Conservation (phyloP, 2,113 vertebrate species). For the Prietella phreatophila region DNA sequence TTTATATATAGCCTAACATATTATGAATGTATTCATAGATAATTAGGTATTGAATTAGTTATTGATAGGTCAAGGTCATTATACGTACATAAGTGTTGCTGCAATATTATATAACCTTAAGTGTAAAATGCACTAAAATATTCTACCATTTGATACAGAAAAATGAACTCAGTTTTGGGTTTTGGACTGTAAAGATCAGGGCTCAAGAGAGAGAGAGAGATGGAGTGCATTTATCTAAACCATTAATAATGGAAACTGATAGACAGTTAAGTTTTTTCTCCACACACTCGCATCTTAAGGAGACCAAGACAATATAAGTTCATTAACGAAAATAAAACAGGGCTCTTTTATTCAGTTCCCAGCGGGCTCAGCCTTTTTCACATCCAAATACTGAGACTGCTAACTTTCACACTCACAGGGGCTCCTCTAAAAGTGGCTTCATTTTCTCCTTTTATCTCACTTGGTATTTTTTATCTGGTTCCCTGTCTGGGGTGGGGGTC, state of each 20-base stretch:
- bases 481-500: constrained; percentile 51
- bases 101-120: background rate
- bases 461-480: constrained; percentile 67
- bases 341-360: constrained; percentile 61
- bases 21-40: background rate
- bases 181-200: background rate
- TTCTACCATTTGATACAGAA: background rate
- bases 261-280: background rate
- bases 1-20: too few relatives aligned
- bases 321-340: constrained; percentile 58
- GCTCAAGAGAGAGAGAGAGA: too few relatives aligned
- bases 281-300: constrained; percentile 12
- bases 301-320: constrained; percentile 53
- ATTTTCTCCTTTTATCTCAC: constrained; percentile 61
- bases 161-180: background rate
- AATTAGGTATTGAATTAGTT: background rate
- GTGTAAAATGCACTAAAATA: background rate
- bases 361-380: constrained; percentile 56
- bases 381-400: constrained; percentile 48
- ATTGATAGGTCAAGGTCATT: background rate
- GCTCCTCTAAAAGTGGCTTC: constrained; percentile 52
- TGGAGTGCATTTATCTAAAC: constrained; percentile 3
- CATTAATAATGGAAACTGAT: constrained; percentile 18
- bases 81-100: background rate
- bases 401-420: constrained; percentile 49